Percentiles rank a stretch among this genome's conserved stretches.
Conservation (phyloP, 23 tunicate genomes). For the Clavelina lepadiformis region DNA sequence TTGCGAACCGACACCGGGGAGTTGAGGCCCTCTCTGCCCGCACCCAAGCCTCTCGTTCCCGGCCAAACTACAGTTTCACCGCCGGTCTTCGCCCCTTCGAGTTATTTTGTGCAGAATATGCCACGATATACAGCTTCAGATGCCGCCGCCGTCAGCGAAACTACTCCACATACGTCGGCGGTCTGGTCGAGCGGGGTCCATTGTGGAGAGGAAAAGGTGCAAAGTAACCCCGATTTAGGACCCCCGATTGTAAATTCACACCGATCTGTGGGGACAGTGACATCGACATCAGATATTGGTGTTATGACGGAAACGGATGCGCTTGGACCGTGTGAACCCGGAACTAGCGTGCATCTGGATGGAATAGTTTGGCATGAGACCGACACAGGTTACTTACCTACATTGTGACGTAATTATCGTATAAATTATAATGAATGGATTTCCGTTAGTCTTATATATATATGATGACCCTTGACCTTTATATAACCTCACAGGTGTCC, state of each 20-base stretch:
- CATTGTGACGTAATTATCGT: not conserved
- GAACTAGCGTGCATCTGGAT: constrained; percentile 54
- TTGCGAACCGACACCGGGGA: too few relatives aligned
- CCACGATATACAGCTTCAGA: constrained; percentile 6
- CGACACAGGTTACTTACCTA: constrained; percentile 47
- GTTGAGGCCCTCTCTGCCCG: too few relatives aligned
- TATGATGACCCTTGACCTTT: not conserved
- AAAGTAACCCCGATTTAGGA: not conserved
- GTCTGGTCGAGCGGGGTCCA: not conserved
- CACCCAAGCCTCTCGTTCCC: not conserved
- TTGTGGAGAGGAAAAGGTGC: not conserved
- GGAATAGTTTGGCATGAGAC: constrained; percentile 94
- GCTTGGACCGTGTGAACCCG: constrained; percentile 81
- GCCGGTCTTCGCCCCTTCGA: constrained; percentile 48
- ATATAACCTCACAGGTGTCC: constrained; percentile 30
- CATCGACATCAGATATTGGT: constrained; percentile 47
- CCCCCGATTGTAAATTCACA: constrained; percentile 5
- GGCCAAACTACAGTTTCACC: constrained; percentile 24
- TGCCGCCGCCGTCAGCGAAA: constrained; percentile 3
- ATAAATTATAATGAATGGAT: not conserved
- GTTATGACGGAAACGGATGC: constrained; percentile 66
- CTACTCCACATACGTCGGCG: not conserved
- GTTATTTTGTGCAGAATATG: constrained; percentile 13
- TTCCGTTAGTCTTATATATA: not conserved
- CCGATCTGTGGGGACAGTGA: constrained; percentile 46